These are phyloP conservation scores for Acanthurus leucopareius DNA, from an alignment of 2,797 vertebrate genomes.

Conservation along the genomic window DNA sequence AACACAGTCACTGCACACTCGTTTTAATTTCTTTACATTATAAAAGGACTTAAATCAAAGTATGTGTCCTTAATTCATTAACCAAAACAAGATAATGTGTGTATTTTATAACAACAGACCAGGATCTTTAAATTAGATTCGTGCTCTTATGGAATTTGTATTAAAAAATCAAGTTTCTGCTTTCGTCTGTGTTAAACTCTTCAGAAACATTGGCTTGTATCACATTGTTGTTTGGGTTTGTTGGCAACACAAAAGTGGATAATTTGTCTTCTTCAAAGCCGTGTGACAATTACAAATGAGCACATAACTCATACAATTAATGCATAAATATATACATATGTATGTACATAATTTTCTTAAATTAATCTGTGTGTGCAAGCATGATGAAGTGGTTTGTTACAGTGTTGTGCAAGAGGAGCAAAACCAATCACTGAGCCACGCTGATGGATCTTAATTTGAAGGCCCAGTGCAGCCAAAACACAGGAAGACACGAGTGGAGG, in stretches of 20 bases:
- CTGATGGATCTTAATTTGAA: background rate
- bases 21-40: background rate
- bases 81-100: background rate
- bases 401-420: background rate
- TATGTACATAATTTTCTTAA: too few relatives aligned
- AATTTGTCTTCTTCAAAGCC: constrained; percentile 1
- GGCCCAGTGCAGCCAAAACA: too few relatives aligned
- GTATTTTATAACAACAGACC: background rate
- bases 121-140: background rate
- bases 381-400: background rate
- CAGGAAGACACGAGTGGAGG: too few relatives aligned
- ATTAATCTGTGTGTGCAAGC: background rate
- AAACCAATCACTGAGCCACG: background rate
- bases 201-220: background rate
- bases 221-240: background rate
- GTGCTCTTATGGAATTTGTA: background rate
- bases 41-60: background rate
- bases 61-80: background rate
- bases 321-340: too few relatives aligned
- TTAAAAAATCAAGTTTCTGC: background rate
- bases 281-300: constrained; percentile 2
- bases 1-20: background rate
- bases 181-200: background rate
- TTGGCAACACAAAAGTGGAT: background rate
- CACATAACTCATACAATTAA: background rate